phyloP scores from a whole-genome alignment of 2,888 invertebrate genomes.

The Harmothoe impar region DNA sequence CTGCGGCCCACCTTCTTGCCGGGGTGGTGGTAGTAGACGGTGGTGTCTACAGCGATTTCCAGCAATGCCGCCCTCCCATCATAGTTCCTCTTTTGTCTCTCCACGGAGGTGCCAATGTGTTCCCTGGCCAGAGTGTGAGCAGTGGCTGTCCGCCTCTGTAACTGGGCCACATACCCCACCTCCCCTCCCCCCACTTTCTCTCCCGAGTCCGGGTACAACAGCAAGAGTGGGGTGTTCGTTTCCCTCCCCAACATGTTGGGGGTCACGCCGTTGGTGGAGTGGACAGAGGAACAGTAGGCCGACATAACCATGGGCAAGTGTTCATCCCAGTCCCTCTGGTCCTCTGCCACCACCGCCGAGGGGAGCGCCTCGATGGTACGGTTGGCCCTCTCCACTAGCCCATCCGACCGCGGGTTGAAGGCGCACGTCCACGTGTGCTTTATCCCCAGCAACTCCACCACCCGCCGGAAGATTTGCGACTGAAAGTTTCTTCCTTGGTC shows the following conservation, averaged over 20 bases:
- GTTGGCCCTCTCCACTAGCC: background rate
- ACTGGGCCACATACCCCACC: background rate
- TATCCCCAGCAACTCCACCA: no score
- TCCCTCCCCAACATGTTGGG: slow-evolving; percentile 17
- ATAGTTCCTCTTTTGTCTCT: background rate
- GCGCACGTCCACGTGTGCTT: no score
- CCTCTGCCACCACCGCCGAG: background rate
- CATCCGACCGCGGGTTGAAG: background rate
- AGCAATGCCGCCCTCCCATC: background rate
- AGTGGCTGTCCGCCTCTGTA: background rate
- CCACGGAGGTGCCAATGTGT: background rate
- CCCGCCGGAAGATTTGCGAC: no score
- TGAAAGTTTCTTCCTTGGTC: no score
- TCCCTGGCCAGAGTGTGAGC: background rate
- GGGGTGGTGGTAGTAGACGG: background rate
- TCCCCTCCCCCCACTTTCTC: background rate
- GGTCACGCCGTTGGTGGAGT: background rate
- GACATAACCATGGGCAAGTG: background rate
- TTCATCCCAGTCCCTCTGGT: slow-evolving; percentile 8
- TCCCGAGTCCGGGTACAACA: background rate
- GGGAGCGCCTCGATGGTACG: background rate
- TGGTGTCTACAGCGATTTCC: background rate
- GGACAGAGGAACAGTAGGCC: background rate
- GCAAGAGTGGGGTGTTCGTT: background rate
- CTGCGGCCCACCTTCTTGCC: background rate